phyloP scores from a whole-genome alignment of 2,797 vertebrate genomes.

The Tarsius wallacei region DNA sequence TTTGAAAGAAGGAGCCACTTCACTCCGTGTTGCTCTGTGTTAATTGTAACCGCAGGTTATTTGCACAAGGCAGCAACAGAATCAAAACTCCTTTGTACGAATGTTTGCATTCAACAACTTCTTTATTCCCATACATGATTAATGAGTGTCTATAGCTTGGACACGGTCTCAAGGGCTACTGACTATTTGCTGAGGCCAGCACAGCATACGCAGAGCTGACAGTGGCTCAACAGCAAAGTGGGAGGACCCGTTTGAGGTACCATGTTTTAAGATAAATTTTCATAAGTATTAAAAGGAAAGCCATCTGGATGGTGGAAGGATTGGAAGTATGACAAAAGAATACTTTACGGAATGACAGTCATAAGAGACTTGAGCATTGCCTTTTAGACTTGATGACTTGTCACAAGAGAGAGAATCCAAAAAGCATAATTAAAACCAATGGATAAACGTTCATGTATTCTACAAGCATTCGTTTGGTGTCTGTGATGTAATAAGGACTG shows the following conservation, averaged over 20 bases:
- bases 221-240: too few relatives aligned
- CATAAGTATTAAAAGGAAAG: neutral
- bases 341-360: neutral
- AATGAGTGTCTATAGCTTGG: neutral
- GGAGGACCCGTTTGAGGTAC: too few relatives aligned
- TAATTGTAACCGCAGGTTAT: neutral
- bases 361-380: neutral
- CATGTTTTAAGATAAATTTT: neutral
- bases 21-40: neutral
- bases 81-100: neutral
- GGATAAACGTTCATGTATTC: neutral
- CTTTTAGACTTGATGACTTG: neutral
- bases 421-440: neutral
- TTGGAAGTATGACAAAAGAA: neutral
- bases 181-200: neutral
- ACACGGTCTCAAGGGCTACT: neutral
- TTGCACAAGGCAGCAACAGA: neutral
- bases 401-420: neutral
- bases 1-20: neutral
- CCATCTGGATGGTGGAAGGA: neutral
- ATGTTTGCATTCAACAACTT: neutral
- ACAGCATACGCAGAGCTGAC: neutral
- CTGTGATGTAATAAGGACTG: neutral
- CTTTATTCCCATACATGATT: neutral
- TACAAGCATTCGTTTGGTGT: neutral